Base-by-base conservation (phyloP, 1,140 invertebrate genomes). In the Catajapyx aquilonaris region DNA sequence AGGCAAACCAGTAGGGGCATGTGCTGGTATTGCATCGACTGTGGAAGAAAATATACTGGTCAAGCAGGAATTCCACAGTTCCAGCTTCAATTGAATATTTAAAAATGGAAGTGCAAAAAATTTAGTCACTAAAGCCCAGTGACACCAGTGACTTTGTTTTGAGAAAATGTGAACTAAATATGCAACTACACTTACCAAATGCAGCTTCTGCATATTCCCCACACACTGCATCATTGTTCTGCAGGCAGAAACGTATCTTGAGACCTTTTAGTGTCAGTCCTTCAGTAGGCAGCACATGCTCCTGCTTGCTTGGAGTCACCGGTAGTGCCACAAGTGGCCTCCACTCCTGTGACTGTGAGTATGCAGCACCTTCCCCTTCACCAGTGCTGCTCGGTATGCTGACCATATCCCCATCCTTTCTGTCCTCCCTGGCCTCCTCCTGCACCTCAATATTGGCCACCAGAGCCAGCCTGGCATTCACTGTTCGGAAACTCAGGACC, bases 121-220 rank as follows among this genome's bases (percentile, higher is more conserved):
- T n/a, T n/a, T n/a, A n/a, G n/a, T n/a, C n/a, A n/a, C n/a, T n/a
- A n/a, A n/a, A n/a, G n/a, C n/a, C n/a, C n/a, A n/a, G n/a, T n/a
- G n/a, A n/a, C n/a, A n/a, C n/a, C n/a, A n/a, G n/a, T n/a, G n/a
- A n/a, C n/a, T n/a, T n/a, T n/a, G n/a, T n/a, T n/a, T n/a, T n/a
- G n/a, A n/a, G n/a, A n/a, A n/a, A n/a, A n/a, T n/a, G n/a, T n/a
- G n/a, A n/a, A n/a, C n/a, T n/a, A n/a, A n/a, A n/a, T n/a, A n/a
- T n/a, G n/a, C n/a, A n/a, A n/a, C n/a, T n/a, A n/a, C n/a, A 31
- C 37, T 48, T 32, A 47, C 48, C 48, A 35, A 45, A 38, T 16
- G 38, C 73, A 19, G 81, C 80, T 51, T 77, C 72, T 2, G 69
- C 66, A 54, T 78, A 80, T 20, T 83, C 76, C 20, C 81, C 79